phyloP scores from a whole-genome alignment of 2,797 vertebrate genomes.

The Erpetoichthys calabaricus region DNA sequence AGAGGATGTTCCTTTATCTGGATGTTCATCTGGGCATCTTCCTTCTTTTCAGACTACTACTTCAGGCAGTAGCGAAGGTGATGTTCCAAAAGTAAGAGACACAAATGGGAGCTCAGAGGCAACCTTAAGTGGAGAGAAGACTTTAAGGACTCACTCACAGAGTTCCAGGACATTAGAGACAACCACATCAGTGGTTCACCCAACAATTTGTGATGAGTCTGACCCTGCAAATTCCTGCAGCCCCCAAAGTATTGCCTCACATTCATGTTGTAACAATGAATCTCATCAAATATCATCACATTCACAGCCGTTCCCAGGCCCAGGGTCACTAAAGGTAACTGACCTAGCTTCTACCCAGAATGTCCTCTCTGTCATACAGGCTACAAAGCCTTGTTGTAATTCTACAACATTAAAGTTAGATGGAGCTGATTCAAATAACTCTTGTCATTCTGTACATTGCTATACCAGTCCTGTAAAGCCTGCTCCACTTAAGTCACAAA shows the following conservation, averaged over 20 bases:
- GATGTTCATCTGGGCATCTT: conserved; percentile 41
- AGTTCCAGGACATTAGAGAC: too few relatives aligned
- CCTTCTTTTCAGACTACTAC: conserved; percentile 43
- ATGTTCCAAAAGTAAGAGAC: conserved; percentile 28
- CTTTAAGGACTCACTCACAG: too few relatives aligned
- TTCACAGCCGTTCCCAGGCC: conserved; percentile 29
- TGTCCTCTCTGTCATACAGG: conserved; percentile 33
- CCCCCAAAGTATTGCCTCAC: conserved; percentile 19
- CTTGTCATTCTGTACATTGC: conserved; percentile 9
- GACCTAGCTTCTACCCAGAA: conserved; percentile 41
- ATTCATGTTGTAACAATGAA: conserved; percentile 22
- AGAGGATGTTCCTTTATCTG: conserved; percentile 35
- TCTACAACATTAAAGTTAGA: conserved; percentile 40
- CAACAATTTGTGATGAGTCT: conserved; percentile 8
- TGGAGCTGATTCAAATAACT: conserved; percentile 33
- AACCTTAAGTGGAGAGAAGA: too few relatives aligned
- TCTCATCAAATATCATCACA: conserved; percentile 40
- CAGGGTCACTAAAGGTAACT: conserved; percentile 35
- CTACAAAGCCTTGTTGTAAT: conserved; percentile 39
- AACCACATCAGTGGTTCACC: too few relatives aligned
- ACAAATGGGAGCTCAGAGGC: background rate
- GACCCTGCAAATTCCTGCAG: background rate
- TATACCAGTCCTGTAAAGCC: conserved; percentile 28
- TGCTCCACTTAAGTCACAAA: conserved; percentile 39
- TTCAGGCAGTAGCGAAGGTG: conserved; percentile 12